Percentiles rank a stretch among this genome's conserved stretches.
Evolutionary conservation across 2,888 invertebrate species (phyloP).

Genomic region (Agapetus fuscipes): DNA sequence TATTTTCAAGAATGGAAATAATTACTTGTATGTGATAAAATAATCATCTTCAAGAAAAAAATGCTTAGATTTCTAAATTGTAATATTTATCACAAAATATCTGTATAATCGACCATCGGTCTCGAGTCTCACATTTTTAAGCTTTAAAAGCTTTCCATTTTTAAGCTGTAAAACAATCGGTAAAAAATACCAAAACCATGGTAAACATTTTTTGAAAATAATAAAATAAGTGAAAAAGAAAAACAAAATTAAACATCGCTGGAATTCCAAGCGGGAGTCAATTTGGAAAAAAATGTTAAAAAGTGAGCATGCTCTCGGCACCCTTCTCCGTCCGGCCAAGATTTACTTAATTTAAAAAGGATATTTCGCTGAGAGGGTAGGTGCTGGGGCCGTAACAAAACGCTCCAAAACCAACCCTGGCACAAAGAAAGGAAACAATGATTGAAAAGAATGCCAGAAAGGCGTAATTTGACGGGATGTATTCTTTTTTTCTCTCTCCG

Average conservation of each 20-base stretch:
- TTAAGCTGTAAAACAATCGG: neutral
- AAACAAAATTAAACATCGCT: too few species aligned
- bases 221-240: too few species aligned
- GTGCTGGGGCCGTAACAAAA: too few species aligned
- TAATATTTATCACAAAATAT: neutral
- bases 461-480: slow-evolving; percentile 1
- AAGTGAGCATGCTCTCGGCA: too few species aligned
- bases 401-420: neutral
- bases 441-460: neutral
- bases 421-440: neutral
- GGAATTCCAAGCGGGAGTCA: too few species aligned
- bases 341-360: slow-evolving; percentile 2
- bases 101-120: neutral
- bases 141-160: too few species aligned
- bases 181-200: neutral
- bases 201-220: neutral
- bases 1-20: too few species aligned
- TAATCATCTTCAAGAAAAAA: neutral
- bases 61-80: neutral
- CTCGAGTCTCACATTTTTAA: too few species aligned
- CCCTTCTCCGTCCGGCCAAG: too few species aligned
- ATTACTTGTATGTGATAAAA: too few species aligned
- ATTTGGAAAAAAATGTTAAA: too few species aligned
- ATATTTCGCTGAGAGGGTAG: too few species aligned
- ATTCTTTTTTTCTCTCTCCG: neutral